Percentiles rank a stretch among this genome's conserved stretches.
phyloP scores from a whole-genome alignment of 2,888 invertebrate species.

The Ametastegia equiseti region DNA sequence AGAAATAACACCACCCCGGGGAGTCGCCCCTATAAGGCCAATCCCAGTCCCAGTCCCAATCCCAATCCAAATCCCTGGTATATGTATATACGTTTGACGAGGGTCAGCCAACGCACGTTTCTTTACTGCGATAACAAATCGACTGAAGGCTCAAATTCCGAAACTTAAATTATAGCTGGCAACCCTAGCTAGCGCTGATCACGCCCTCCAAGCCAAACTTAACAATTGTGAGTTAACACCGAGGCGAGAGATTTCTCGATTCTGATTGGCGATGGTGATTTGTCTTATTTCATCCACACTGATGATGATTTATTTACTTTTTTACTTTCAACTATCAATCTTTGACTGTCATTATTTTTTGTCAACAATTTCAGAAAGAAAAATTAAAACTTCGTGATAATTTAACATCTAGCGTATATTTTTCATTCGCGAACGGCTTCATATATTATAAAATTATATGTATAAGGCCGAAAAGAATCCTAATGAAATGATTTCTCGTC shows the following conservation, averaged over 20 bases:
- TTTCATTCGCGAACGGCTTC: too few species aligned
- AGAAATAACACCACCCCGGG: constrained; percentile 42
- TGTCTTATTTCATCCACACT: neutral
- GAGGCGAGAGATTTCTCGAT: constrained; percentile 4
- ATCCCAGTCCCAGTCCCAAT: too few species aligned
- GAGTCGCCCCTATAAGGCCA: too few species aligned
- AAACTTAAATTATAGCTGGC: constrained; percentile 43
- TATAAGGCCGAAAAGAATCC: too few species aligned
- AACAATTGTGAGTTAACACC: constrained; percentile 28
- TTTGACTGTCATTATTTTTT: too few species aligned
- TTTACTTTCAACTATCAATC: neutral
- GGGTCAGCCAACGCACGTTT: constrained; percentile 22
- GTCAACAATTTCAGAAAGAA: too few species aligned
- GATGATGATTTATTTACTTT: neutral
- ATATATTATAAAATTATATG: too few species aligned
- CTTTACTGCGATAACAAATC: constrained; percentile 44
- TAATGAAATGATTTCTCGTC: too few species aligned
- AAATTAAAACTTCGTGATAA: too few species aligned
- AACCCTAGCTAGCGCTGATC: constrained; percentile 22
- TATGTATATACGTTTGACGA: constrained; percentile 36
- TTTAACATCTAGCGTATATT: too few species aligned
- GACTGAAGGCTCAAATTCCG: constrained; percentile 39
- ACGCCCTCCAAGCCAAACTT: constrained; percentile 31
- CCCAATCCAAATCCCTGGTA: too few species aligned
- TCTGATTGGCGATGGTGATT: neutral